Percentiles rank a stretch among this genome's conserved stretches.
These are phyloP conservation scores for Callopanchax toddi DNA, from an alignment of 2,113 vertebrate species.

Conservation along the genomic window DNA sequence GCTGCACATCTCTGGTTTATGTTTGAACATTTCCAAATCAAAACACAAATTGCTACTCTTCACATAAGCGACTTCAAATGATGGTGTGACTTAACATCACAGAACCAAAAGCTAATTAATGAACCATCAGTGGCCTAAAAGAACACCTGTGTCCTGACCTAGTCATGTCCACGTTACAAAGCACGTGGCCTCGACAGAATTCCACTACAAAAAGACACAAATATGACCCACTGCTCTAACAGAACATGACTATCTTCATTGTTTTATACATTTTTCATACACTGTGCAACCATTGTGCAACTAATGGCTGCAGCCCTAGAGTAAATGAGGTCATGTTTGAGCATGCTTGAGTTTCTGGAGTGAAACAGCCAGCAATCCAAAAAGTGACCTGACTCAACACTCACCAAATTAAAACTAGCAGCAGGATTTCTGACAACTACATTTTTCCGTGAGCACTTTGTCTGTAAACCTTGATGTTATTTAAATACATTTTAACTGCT, in stretches of 20 bases:
- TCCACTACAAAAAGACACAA: constrained; percentile 18
- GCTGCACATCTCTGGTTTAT: too few relatives aligned
- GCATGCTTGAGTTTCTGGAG: constrained; percentile 52
- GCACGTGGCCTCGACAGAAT: constrained; percentile 8
- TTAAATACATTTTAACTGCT: constrained; percentile 18
- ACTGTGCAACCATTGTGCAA: not conserved
- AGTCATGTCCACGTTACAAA: constrained; percentile 39
- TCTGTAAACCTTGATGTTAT: too few relatives aligned
- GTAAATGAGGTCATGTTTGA: constrained; percentile 45
- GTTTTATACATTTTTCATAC: constrained; percentile 11
- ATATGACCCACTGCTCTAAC: constrained; percentile 13
- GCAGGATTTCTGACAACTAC: too few relatives aligned
- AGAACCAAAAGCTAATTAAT: too few relatives aligned
- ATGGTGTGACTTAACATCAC: too few relatives aligned
- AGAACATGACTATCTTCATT: constrained; percentile 23
- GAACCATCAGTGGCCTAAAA: constrained; percentile 41
- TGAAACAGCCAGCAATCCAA: constrained; percentile 41
- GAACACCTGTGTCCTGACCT: constrained; percentile 34
- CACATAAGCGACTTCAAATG: constrained; percentile 30
- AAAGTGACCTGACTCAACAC: constrained; percentile 16
- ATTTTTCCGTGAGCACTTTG: too few relatives aligned
- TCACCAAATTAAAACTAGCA: too few relatives aligned
- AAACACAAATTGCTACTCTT: constrained; percentile 20
- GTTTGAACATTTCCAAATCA: too few relatives aligned
- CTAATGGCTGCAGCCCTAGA: constrained; percentile 25